Evolutionary conservation across 2,113 vertebrate genomes (phyloP).

Genomic region (Chamaetylas fuelleborni): DNA sequence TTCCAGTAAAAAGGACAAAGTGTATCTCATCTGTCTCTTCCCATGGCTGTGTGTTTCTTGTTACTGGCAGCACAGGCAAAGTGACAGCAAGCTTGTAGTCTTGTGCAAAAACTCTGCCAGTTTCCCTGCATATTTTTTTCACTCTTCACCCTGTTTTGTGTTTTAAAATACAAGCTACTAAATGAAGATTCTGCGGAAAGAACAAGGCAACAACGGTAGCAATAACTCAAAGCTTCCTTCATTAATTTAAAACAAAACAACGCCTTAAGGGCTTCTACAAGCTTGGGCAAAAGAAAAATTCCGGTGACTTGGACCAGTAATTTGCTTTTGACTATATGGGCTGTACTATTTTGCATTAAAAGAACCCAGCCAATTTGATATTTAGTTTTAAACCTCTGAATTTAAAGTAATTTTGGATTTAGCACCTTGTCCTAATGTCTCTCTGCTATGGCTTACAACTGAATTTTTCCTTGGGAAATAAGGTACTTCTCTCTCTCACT

Average conservation of each 20-base stretch:
- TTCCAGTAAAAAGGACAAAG: not conserved
- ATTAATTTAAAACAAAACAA: not conserved
- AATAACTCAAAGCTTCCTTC: not conserved
- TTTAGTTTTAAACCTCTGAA: not conserved
- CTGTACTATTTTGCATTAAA: not conserved
- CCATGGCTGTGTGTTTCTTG: not conserved
- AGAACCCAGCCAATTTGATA: not conserved
- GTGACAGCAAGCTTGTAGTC: not conserved
- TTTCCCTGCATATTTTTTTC: not conserved
- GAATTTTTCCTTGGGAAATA: not conserved
- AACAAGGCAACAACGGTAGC: not conserved
- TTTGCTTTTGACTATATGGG: not conserved
- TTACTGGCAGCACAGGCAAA: not conserved
- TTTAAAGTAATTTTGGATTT: not conserved
- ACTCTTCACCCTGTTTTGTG: not conserved
- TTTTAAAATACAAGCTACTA: not conserved
- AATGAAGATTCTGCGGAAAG: not conserved
- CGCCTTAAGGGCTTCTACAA: not conserved
- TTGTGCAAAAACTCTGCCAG: not conserved
- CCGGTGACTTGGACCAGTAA: not conserved
- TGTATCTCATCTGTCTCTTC: not conserved
- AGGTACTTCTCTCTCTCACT: not conserved
- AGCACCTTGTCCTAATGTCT: not conserved
- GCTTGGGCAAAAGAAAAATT: slow-evolving; percentile 10
- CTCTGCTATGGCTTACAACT: not conserved